Base-by-base conservation (phyloP, 1,140 invertebrate species). In the Magallana ariakensis region DNA sequence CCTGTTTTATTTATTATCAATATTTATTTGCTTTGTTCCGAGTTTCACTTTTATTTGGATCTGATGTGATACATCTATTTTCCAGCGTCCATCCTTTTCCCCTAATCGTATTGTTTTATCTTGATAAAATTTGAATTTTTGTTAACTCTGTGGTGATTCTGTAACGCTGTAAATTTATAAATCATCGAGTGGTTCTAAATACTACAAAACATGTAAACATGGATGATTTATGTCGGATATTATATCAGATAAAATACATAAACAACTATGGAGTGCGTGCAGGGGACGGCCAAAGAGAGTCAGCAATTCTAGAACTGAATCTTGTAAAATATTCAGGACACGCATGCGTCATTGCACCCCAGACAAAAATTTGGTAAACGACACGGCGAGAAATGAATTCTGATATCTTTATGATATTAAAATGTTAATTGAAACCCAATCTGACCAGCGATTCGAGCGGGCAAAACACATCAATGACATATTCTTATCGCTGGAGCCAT, bases 371-470 rank as follows among this genome's bases (percentile, higher is more conserved):
- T 19, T 75, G 66, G 10, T 26, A 75, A 75, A 26, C 66, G 66
- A 75, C 66, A 3, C 66, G 11, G 22, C 22, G 66, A 75, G 66
- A 75, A 75, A 75, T 75, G 66, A 75, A 75, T 75, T 75, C 33
- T 75, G 66, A 75, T 75, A 75, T 75, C 33, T 75, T 75, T 22
- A 75, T 75, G 66, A 75, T 75, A 75, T 75, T 26, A 75, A 75
- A 75, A 75, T 75, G 66, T 75, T 75, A 75, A 75, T 75, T 75
- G 66, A 75, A 75, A 75, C 33, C 66, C 66, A 75, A 75, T 75
- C 66, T 75, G 66, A 75, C 66, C 66, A 75, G 66, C 66, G 33
- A 75, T 9, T 19, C 66, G 66, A 75, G 33, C 66, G 66, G 66
- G 66, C 66, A 75, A 75, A 75, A 75, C 66, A 33, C 66, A 75